phyloP scores from a whole-genome alignment of 2,888 invertebrate species.

The Scaptomyza tumidula region DNA sequence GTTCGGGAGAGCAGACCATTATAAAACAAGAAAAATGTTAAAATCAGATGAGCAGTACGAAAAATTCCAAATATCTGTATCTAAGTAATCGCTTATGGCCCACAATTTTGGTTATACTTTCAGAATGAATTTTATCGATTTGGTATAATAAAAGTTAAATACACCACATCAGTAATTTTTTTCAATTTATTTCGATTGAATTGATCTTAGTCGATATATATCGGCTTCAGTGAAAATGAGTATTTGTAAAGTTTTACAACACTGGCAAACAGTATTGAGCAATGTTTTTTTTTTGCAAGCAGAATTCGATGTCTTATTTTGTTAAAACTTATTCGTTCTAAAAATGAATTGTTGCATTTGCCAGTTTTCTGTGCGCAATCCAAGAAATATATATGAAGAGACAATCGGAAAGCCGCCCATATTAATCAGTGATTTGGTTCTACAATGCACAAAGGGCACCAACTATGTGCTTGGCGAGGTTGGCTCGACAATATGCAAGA shows the following conservation, averaged over 20 bases:
- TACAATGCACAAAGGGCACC: constrained; percentile 68
- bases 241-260: neutral
- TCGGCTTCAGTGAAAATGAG: neutral
- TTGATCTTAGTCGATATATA: neutral
- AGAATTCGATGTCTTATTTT: constrained; percentile 33
- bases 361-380: constrained; percentile 65
- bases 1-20: constrained; percentile 58
- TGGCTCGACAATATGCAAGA: constrained; percentile 65
- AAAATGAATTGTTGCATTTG: constrained; percentile 76
- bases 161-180: neutral
- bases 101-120: neutral
- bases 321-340: constrained; percentile 10
- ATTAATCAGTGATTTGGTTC: constrained; percentile 63
- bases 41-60: constrained; percentile 17
- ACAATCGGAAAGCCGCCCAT: constrained; percentile 68
- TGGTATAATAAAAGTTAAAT: neutral
- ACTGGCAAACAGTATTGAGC: constrained; percentile 30
- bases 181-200: neutral
- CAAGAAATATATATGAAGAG: constrained; percentile 64
- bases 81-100: constrained; percentile 1
- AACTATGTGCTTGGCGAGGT: constrained; percentile 48
- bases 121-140: neutral
- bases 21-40: constrained; percentile 40
- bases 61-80: constrained; percentile 34
- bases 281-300: constrained; percentile 34